Percentiles rank a stretch among this genome's conserved stretches.
These are phyloP conservation scores for Psilopsiagon aymara DNA, from an alignment of 2,113 vertebrate species.

Conservation along the genomic window DNA sequence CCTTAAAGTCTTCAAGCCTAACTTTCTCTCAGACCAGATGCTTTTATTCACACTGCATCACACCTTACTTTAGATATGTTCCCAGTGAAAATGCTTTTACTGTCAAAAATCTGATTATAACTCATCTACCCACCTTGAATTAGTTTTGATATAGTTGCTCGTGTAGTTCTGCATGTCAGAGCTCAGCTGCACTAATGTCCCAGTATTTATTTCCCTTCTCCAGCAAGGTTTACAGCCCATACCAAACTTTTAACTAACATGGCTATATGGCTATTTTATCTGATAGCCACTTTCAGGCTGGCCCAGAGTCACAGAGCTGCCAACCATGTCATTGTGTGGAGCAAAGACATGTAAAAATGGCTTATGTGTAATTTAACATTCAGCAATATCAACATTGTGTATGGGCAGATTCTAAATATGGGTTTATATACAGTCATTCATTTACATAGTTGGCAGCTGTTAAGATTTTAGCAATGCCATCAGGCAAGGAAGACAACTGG, in stretches of 20 bases:
- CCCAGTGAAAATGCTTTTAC: not conserved
- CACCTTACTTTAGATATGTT: not conserved
- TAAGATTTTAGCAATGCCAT: not conserved
- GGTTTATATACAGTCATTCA: not conserved
- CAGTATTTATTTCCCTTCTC: conserved; percentile 16
- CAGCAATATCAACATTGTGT: not conserved
- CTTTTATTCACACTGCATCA: not conserved
- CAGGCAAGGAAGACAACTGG: not conserved
- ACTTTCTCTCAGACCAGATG: fast-evolving
- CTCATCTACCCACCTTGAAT: not conserved
- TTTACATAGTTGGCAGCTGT: not conserved
- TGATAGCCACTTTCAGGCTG: not conserved
- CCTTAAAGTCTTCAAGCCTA: not conserved
- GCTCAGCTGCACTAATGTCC: not conserved
- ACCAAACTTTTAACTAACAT: not conserved
- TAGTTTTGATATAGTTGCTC: conserved; percentile 19
- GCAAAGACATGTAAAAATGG: not conserved
- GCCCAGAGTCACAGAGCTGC: not conserved
- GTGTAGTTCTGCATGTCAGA: not conserved
- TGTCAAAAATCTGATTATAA: not conserved
- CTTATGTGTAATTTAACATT: not conserved
- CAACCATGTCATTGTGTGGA: not conserved
- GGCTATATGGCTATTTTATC: not conserved
- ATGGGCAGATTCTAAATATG: not conserved
- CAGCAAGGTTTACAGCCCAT: not conserved